These are phyloP conservation scores for Sebastes hopkinsi DNA, from an alignment of 2,797 vertebrate species.

Conservation along the genomic window DNA sequence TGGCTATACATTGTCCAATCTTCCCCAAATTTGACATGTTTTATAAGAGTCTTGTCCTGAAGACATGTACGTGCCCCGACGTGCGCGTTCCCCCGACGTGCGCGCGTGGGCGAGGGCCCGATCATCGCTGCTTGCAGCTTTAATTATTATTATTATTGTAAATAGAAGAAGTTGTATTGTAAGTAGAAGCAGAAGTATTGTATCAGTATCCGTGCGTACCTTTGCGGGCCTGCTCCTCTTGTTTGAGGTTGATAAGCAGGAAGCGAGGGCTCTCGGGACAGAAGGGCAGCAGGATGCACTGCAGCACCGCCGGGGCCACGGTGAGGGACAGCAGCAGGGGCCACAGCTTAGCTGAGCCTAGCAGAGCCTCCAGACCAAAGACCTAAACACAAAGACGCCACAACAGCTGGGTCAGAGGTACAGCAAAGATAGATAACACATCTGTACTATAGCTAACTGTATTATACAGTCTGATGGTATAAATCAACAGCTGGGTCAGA, in stretches of 20 bases:
- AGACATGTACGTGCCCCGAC: too few species aligned
- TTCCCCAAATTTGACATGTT: too few species aligned
- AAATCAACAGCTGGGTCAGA: too few species aligned
- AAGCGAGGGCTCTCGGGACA: conserved; percentile 92
- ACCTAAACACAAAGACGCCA: conserved; percentile 70
- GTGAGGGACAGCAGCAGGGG: conserved; percentile 87
- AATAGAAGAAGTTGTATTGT: background rate
- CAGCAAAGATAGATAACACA: too few species aligned
- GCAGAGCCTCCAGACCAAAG: conserved; percentile 86
- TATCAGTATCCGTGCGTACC: conserved; percentile 63
- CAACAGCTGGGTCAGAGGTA: background rate
- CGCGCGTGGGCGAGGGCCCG: too few species aligned
- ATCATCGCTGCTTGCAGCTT: too few species aligned
- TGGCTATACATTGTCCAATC: too few species aligned
- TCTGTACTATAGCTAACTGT: too few species aligned
- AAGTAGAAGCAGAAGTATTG: background rate
- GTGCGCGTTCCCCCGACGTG: too few species aligned
- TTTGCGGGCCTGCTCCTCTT: conserved; percentile 88
- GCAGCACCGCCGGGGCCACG: conserved; percentile 83
- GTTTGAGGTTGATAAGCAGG: conserved; percentile 88
- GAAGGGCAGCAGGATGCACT: conserved; percentile 88
- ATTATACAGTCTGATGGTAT: too few species aligned
- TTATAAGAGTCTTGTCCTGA: too few species aligned
- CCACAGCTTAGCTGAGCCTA: conserved; percentile 87
- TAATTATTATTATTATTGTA: too few species aligned